phyloP scores from a whole-genome alignment of 2,113 vertebrate species.

The Hassar affinis region DNA sequence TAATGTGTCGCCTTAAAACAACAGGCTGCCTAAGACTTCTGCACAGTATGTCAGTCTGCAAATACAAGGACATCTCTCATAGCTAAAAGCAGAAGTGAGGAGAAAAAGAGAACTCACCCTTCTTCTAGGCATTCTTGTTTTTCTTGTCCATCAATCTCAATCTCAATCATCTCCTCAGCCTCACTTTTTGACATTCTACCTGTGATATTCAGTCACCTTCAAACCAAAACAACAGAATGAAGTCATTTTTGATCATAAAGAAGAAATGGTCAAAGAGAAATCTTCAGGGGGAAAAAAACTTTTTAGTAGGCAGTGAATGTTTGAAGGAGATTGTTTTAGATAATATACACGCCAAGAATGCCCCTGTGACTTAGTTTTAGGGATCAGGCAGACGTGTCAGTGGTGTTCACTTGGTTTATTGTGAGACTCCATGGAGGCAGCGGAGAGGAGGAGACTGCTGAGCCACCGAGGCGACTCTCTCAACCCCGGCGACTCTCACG shows the following conservation, averaged over 20 bases:
- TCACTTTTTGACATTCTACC: constrained; percentile 92
- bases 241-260: background rate
- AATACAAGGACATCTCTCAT: background rate
- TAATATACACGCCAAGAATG: background rate
- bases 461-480: constrained; percentile 13
- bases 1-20: no score
- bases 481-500: constrained; percentile 41
- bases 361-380: no score
- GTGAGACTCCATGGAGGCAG: background rate
- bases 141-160: constrained; percentile 95
- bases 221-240: background rate
- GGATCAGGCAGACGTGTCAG: background rate
- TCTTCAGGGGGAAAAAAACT: background rate
- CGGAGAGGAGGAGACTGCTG: background rate
- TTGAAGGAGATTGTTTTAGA: background rate
- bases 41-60: no score
- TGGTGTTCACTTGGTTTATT: background rate
- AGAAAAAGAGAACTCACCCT: constrained; percentile 72
- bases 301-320: background rate
- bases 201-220: constrained; percentile 30
- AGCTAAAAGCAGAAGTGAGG: background rate
- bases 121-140: constrained; percentile 94
- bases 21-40: no score
- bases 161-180: constrained; percentile 96
- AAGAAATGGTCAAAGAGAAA: background rate